phyloP scores from a whole-genome alignment of 2,888 invertebrate genomes.

The Agonopterix alstromeriana region DNA sequence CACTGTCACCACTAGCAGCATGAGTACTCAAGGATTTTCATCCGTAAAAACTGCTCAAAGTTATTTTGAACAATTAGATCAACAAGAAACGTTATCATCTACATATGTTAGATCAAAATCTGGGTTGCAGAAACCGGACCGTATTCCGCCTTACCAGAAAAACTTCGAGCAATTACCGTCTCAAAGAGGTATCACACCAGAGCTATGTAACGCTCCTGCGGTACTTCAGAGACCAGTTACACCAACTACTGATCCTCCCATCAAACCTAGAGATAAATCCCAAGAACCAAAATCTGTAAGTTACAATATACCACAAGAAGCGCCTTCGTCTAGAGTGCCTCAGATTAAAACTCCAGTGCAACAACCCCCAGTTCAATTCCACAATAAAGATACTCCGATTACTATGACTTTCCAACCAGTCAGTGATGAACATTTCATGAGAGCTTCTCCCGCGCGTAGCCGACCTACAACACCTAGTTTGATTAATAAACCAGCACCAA shows the following conservation, averaged over 20 bases:
- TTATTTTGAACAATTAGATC: slow-evolving; percentile 58
- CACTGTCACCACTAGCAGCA: slow-evolving; percentile 28
- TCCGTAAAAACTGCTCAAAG: slow-evolving; percentile 58
- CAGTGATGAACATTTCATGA: slow-evolving; percentile 70
- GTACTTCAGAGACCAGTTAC: slow-evolving; percentile 58
- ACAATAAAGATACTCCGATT: slow-evolving; percentile 68
- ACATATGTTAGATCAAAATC: slow-evolving; percentile 57
- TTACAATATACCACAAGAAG: slow-evolving; percentile 14
- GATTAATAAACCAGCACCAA: slow-evolving; percentile 85
- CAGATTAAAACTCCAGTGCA: slow-evolving; percentile 30
- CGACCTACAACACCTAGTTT: slow-evolving; percentile 82
- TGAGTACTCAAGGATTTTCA: slow-evolving; percentile 43
- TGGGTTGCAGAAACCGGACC: slow-evolving; percentile 78
- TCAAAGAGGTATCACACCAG: slow-evolving; percentile 77
- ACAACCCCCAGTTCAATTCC: slow-evolving; percentile 48
- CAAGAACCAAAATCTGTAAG: slow-evolving; percentile 30
- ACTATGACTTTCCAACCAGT: slow-evolving; percentile 82
- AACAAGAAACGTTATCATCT: slow-evolving; percentile 50
- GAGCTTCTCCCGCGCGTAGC: slow-evolving; percentile 71
- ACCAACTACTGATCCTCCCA: slow-evolving; percentile 57
- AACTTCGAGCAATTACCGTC: slow-evolving; percentile 77
- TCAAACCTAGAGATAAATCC: slow-evolving; percentile 45
- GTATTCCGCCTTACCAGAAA: slow-evolving; percentile 80
- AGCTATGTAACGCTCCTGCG: slow-evolving; percentile 60
- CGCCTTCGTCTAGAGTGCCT: slow-evolving; percentile 22